Percentiles rank a stretch among this genome's conserved stretches.
Evolutionary conservation across 1,140 invertebrate genomes (phyloP).

Genomic region (Drosophila subpulchrella): DNA sequence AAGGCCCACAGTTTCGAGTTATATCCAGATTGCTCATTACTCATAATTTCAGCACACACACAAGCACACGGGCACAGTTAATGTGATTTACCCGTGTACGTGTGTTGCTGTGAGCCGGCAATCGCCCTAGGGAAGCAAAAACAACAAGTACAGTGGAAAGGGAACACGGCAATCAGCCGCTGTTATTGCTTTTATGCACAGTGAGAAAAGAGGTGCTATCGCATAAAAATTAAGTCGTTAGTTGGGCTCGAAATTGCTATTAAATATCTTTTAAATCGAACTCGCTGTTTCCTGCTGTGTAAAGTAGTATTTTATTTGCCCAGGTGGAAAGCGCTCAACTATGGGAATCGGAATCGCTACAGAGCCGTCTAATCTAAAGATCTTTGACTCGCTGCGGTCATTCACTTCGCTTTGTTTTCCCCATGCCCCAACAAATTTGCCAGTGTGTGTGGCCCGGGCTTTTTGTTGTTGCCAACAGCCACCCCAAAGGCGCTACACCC

Average conservation of each 20-base stretch:
- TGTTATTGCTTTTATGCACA: conserved; percentile 15
- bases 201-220: not conserved
- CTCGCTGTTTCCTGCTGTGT: conserved; percentile 3
- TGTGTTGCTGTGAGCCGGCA: conserved; percentile 24
- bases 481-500: conserved; percentile 33
- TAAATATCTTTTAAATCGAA: not conserved
- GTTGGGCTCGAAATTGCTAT: no score
- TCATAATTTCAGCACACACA: conserved; percentile 59
- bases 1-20: conserved; percentile 41
- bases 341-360: conserved; percentile 25
- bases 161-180: conserved; percentile 10
- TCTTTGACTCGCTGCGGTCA: conserved; percentile 65
- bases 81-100: conserved; percentile 30
- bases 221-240: no score
- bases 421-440: conserved; percentile 63
- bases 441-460: conserved; percentile 24
- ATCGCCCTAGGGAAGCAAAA: conserved; percentile 31
- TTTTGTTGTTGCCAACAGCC: conserved; percentile 26
- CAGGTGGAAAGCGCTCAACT: conserved; percentile 24
- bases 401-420: conserved; percentile 69
- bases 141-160: conserved; percentile 8
- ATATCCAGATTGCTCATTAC: conserved; percentile 69
- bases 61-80: conserved; percentile 8
- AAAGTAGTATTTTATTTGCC: conserved; percentile 13
- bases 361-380: conserved; percentile 42